Base-by-base conservation (phyloP, 1,140 invertebrate genomes). In the Potamilus streckersoni region DNA sequence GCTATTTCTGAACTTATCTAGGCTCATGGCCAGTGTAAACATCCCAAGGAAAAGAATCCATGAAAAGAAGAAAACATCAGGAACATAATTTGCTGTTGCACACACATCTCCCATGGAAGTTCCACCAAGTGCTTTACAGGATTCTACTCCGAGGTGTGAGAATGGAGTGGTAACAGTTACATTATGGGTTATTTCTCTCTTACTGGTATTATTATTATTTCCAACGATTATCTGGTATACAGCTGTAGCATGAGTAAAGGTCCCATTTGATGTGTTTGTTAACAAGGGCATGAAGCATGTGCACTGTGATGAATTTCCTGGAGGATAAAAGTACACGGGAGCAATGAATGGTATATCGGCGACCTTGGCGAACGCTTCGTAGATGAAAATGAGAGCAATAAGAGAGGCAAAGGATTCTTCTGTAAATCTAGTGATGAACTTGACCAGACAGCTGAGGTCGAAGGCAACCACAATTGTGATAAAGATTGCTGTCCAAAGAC, bases 371-470 rank as follows among this genome's bases (percentile, higher is more conserved):
- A 93, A 89, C 87, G 97, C 96, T 93, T 99, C 98, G 88, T 96
- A 97, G 88, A 99, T 98, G 90, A 99, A 99, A 86, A 99, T 99
- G 81, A 99, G 95, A 4, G 98, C 97, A 85, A 99, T 99, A 11
- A 99, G 92, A 0, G 96, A 97, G 31, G 98, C 98, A 90, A 99
- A 99, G 89, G 98, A 98, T 91, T 99, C 98, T 91, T 99, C 98
- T 0, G 98, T 99, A 89, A 99, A 99, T 16, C 98, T 94, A 14
- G 98, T 99, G 74, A 99, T 99, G 88, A 98, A 99, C 87, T 97
- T 98, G 23, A 99, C 98, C 69, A 99, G 92, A 72, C 97, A 96
- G 88, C 96, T 98, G 2, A 97, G 96, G 91, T 99, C 98, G 19
- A 98, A 93, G 4, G 97, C 96, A 38, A 98, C 97, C 80, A 99